Evolutionary conservation across 2,113 vertebrate genomes (phyloP), one percentile per base, ranked within the genome.

Genomic region (Ellobius talpinus): DNA sequence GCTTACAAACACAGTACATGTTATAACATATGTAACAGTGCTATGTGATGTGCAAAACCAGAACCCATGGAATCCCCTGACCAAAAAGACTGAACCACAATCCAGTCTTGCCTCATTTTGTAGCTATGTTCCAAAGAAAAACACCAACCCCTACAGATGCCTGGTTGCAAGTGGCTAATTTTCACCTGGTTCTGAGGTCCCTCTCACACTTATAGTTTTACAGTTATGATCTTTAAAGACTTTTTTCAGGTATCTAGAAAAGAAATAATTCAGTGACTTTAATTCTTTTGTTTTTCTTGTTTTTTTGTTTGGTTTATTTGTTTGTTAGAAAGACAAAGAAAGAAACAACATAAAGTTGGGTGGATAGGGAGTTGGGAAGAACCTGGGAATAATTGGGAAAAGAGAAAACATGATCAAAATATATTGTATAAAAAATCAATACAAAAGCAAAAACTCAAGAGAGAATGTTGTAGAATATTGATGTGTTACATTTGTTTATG

Each of bases 171-270:
- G 39, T 19, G 14, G 50, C 61, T 90, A 90, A 78, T 91, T 92
- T 87, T 76, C 13, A 90, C 47, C 81, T 88, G 55, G 19, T 79
- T 84, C 85, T 86, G 21, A 66, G 72, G 2, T 39, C 65, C 58
- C 72, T 77, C 73, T 84, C 55, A 86, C 23, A 91, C 31, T 89
- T 89, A 89, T 26, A 91, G 24, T 76, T 31, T 16, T 58, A 81
- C n/a, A 26, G 39, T 55, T 77, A 74, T 33, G 13, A 76, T 91
- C 63, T 74, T 68, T 26, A 72, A 72, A 92, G n/a, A 94, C 26
- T 70, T 61, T 94, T 93, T 96, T 89, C 70, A 93, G 55, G 65
- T 63, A 21, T 95, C 55, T 72, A 47, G 33, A 94, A 90, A 23
- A 39, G n/a, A 92, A 58, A 84, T 17, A 63, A 63, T 91, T 93